Base-by-base conservation (phyloP, 2,113 vertebrate species). In the Malaclemys terrapin region DNA sequence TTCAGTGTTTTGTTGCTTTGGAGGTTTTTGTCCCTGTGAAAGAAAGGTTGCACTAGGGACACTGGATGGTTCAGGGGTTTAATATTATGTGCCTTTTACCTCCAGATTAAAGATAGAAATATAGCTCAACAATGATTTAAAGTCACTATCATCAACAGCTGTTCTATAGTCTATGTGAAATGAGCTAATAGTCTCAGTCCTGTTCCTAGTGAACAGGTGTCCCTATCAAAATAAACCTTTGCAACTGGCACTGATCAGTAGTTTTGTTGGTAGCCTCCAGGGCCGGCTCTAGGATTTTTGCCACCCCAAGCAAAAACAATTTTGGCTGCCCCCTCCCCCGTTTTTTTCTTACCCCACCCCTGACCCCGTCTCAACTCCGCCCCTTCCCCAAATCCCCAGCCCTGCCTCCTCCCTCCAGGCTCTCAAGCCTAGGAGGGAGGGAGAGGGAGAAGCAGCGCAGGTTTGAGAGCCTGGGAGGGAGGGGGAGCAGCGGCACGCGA, bases 181-280 rank as follows among this genome's bases (percentile, higher is more conserved):
- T n/a, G 22, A 92, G 50, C 54, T 42, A 57, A 7, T 14, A 59
- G 78, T 57, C 22, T 24, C 82, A 69, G 59, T 7, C 16, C 82
- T 62, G 72, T n/a, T 47, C 8, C 35, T 80, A 57, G 10, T 27
- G 56, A 69, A 69, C 62, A n/a, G 25, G 31, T 53, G 62, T 50
- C 24, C 4, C 8, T 27, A 47, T 45, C 87, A 53, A 11, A 87
- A 80, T 65, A 80, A 91, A 69, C 54, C 52, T 82, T 90, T 59
- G 79, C 91, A 97, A 85, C 82, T 54, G 69, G 69, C 78, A 57
- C n/a, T 53, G 78, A 85, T 81, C 10, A 93, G 86, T 0, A 3
- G 47, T 8, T 87, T 89, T 65, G 42, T 84, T 83, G 19, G 7
- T 24, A 52, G 93, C 80, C 59, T 22, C 38, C 38, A 42, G 38